These are phyloP conservation scores for Ypsolopha sequella DNA, from an alignment of 2,888 invertebrate species.

Conservation along the genomic window DNA sequence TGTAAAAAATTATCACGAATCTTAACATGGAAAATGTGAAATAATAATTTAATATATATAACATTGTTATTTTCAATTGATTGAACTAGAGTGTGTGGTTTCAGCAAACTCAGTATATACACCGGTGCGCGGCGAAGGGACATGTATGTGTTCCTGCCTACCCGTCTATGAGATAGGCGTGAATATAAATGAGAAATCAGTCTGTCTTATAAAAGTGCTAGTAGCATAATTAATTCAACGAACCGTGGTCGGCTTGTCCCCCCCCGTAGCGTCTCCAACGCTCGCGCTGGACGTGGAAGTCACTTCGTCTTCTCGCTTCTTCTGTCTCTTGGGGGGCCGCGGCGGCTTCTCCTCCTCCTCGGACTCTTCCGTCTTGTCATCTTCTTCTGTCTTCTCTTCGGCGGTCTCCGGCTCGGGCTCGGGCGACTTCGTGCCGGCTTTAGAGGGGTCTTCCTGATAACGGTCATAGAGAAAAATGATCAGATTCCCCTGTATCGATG, in stretches of 20 bases:
- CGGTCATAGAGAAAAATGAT: neutral
- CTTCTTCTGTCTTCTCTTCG: slow-evolving; percentile 25
- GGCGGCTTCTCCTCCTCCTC: slow-evolving; percentile 13
- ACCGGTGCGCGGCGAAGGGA: too few species aligned
- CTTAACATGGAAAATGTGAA: too few species aligned
- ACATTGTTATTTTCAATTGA: too few species aligned
- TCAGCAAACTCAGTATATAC: too few species aligned
- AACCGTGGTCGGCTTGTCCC: slow-evolving; percentile 26
- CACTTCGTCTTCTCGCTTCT: slow-evolving; percentile 42
- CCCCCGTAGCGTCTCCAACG: neutral
- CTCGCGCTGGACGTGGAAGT: slow-evolving; percentile 43
- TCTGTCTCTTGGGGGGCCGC: slow-evolving; percentile 26
- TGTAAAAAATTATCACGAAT: too few species aligned
- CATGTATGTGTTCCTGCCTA: too few species aligned
- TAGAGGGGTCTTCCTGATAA: slow-evolving; percentile 36
- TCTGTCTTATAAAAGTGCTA: too few species aligned
- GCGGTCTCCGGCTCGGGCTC: slow-evolving; percentile 33
- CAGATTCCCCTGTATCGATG: too few species aligned
- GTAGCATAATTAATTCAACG: neutral
- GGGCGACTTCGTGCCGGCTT: slow-evolving; percentile 35
- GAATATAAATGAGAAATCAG: too few species aligned
- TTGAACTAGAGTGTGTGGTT: too few species aligned
- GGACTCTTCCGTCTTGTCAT: slow-evolving; percentile 9
- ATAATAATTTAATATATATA: too few species aligned
- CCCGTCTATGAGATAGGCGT: too few species aligned